Base-by-base conservation (phyloP, 2,797 vertebrate genomes). In the Hybognathus amarus region DNA sequence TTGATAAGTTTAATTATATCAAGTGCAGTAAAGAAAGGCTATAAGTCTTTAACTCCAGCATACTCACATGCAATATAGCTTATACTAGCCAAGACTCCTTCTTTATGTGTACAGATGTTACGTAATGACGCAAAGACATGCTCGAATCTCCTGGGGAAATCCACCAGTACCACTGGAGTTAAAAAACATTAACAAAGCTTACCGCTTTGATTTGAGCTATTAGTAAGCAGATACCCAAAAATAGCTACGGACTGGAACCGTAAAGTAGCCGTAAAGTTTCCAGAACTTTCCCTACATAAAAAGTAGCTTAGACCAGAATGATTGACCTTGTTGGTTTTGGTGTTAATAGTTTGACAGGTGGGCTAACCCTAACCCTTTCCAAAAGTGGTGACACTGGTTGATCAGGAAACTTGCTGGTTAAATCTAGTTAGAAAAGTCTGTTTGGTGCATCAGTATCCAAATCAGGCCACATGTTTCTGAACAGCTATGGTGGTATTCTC, bases 341-440 rank as follows among this genome's bases (percentile, higher is more conserved):
- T 50, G 24, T 45, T 70, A 42, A 22, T 10, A 40, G 33, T 38
- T n/a, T 30, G 17, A 13, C 17, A 12, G 9, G 2, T 30, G 56
- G 33, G 5, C 17, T 20, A 77, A 75, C 20, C 50, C 20, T 36
- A 38, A 54, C 42, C 33, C 12, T 54, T n/a, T 36, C 42, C 47
- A 13, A 6, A 64, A 64, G 22, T 33, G 27, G 50, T 30, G 17
- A 22, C 27, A 30, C 42, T 38, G 20, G 50, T 45, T 42, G 2
- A 42, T 38, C 6, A 15, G 38, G n/a, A 3, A 79, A 56, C 30
- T 30, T 66, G 33, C 20, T 75, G 42, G 70, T 22, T 52, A 64
- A 54, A 38, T n/a, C 45, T 63, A 67, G 63, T 67, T 78, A 67
- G 33, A 64, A 33, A 47, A 63, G 18, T 47, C 42, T 74, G 24